phyloP scores from a whole-genome alignment of 1,140 invertebrate genomes.

The Brachionus angularis region DNA sequence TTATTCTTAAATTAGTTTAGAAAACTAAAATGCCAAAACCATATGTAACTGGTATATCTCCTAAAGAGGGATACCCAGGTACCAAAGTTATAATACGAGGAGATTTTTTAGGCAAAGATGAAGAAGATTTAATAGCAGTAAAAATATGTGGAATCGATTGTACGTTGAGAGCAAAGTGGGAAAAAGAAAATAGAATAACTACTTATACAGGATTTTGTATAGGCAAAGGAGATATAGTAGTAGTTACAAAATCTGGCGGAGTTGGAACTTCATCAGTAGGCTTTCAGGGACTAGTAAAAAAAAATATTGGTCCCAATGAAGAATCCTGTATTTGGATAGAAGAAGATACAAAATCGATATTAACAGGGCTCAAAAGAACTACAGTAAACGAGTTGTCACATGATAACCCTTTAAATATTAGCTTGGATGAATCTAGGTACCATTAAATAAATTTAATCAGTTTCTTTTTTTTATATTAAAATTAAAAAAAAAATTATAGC shows the following conservation, averaged over 20 bases:
- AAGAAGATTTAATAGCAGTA: slow-evolving; percentile 65
- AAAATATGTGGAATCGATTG: slow-evolving; percentile 93
- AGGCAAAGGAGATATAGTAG: slow-evolving; percentile 89
- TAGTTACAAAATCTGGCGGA: slow-evolving; percentile 82
- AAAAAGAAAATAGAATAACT: slow-evolving; percentile 91
- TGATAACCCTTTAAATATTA: slow-evolving; percentile 31
- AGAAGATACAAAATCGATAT: slow-evolving; percentile 22
- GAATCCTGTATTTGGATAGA: slow-evolving; percentile 28
- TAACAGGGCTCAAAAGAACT: slow-evolving; percentile 26
- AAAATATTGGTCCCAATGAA: slow-evolving; percentile 7
- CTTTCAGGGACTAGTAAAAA: slow-evolving; percentile 67
- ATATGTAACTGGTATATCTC: slow-evolving; percentile 87
- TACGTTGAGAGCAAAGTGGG: slow-evolving; percentile 91
- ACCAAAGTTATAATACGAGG: slow-evolving; percentile 90
- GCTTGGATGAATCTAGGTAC: slow-evolving; percentile 30
- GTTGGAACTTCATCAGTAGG: slow-evolving; percentile 88
- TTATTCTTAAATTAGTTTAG: no score
- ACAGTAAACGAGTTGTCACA: slow-evolving; percentile 7
- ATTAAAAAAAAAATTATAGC: background rate
- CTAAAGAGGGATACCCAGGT: slow-evolving; percentile 93
- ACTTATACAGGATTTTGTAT: slow-evolving; percentile 87
- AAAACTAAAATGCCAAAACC: slow-evolving; percentile 50
- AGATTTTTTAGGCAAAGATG: slow-evolving; percentile 76
- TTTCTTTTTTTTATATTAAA: no score
- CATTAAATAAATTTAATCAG: no score